Conservation (phyloP, 2,113 vertebrate genomes). For the Macrotis lagotis region DNA sequence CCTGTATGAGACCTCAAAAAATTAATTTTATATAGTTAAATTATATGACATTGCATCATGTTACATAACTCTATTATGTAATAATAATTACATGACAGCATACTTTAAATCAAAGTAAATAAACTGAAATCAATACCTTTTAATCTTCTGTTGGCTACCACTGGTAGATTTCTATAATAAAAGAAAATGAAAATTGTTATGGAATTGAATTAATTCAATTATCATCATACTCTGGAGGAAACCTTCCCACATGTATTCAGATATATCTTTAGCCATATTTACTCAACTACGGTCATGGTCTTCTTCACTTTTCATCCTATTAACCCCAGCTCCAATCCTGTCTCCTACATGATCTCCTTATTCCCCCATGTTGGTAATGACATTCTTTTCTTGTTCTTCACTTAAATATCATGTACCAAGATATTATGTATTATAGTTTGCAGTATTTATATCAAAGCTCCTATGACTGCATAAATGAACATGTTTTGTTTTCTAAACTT, state of each 20-base stretch:
- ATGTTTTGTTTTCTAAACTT: neutral
- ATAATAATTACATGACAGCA: neutral
- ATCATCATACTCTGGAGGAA: neutral
- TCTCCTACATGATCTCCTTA: neutral
- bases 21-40: too few relatives aligned
- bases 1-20: slow-evolving; percentile 6
- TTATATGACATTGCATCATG: too few relatives aligned
- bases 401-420: neutral
- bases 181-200: slow-evolving; percentile 48
- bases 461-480: neutral
- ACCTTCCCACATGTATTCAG: neutral
- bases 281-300: neutral
- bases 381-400: neutral
- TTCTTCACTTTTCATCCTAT: neutral
- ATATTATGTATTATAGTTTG: neutral
- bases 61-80: too few relatives aligned
- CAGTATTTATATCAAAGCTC: neutral
- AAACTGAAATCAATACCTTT: slow-evolving; percentile 17
- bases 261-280: neutral
- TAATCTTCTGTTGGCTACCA: neutral
- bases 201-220: neutral
- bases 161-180: slow-evolving; percentile 29
- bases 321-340: neutral
- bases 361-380: neutral
- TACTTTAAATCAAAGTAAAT: neutral